These are phyloP conservation scores for Gila robusta DNA, from an alignment of 2,797 vertebrate genomes.

Conservation along the genomic window DNA sequence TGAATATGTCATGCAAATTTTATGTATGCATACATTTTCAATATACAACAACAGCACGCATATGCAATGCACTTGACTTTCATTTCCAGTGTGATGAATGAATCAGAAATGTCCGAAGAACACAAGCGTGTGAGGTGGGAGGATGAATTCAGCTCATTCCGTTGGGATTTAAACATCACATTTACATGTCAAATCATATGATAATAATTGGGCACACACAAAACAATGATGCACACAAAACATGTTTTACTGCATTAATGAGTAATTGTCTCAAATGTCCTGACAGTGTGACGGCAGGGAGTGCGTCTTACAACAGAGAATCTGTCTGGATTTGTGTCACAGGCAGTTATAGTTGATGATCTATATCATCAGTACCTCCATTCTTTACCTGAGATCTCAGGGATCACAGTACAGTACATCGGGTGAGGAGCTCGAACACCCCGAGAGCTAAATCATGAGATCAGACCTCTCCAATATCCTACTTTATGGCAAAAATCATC, in stretches of 20 bases:
- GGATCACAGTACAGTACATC: constrained; percentile 7
- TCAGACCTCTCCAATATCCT: not conserved
- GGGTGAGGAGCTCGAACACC: not conserved
- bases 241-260: constrained; percentile 8
- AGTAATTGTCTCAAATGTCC: not conserved
- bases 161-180: not conserved
- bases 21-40: constrained; percentile 1
- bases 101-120: not conserved
- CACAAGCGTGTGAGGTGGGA: not conserved
- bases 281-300: constrained; percentile 6
- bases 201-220: not conserved
- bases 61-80: not conserved
- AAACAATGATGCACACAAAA: not conserved
- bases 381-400: constrained; percentile 45
- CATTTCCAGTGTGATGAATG: not conserved
- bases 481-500: not conserved
- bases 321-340: not conserved
- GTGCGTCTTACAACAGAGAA: constrained; percentile 7
- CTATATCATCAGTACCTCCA: not conserved
- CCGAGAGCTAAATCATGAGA: not conserved
- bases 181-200: not conserved
- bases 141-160: not conserved
- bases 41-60: constrained; percentile 9
- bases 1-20: not conserved
- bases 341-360: constrained; percentile 12